These are phyloP conservation scores for Nycticorax nycticorax DNA, from an alignment of 2,113 vertebrate species.

Conservation along the genomic window DNA sequence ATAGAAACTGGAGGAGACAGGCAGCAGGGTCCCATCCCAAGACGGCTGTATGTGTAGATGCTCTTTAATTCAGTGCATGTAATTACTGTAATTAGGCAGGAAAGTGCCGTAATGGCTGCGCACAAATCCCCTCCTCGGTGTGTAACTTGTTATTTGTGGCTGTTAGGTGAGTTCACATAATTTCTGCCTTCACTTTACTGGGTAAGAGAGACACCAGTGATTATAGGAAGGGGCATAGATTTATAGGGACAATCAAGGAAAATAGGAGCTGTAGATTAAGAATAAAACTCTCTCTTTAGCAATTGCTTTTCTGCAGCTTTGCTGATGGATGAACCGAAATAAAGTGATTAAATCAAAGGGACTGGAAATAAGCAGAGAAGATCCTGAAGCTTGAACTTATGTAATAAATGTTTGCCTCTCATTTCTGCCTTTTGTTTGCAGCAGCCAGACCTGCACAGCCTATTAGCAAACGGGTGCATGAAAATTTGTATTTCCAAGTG, in stretches of 20 bases:
- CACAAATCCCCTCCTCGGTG: neutral
- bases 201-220: neutral
- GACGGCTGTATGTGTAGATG: neutral
- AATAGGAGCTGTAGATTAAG: neutral
- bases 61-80: neutral
- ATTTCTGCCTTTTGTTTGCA: conserved; percentile 16
- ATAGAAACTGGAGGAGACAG: neutral
- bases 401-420: conserved; percentile 1
- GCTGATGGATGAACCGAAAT: neutral
- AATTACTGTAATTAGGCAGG: neutral
- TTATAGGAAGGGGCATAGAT: neutral
- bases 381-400: neutral
- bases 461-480: neutral
- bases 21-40: neutral
- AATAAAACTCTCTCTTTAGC: neutral
- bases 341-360: neutral
- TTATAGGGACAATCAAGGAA: neutral
- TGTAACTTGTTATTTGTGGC: neutral
- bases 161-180: neutral
- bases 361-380: neutral
- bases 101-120: neutral
- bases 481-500: neutral
- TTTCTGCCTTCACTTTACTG: neutral
- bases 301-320: neutral
- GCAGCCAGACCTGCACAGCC: neutral